phyloP scores from a whole-genome alignment of 1,140 invertebrate species.

The Mya arenaria region DNA sequence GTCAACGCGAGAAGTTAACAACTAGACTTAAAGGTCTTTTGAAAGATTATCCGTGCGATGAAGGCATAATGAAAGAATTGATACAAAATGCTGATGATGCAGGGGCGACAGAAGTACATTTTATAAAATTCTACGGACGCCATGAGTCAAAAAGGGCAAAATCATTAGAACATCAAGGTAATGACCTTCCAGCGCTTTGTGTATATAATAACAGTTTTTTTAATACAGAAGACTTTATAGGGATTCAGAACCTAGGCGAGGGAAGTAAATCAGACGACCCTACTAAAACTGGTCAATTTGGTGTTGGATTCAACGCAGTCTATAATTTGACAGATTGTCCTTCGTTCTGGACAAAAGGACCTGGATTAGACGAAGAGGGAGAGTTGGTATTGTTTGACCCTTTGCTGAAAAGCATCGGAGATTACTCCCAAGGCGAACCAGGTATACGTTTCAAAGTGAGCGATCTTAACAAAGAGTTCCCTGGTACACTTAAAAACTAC shows the following conservation, averaged over 20 bases:
- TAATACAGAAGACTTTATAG: slow-evolving; percentile 70
- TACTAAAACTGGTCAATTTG: slow-evolving; percentile 74
- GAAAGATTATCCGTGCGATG: slow-evolving; percentile 69
- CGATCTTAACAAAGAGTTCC: slow-evolving; percentile 57
- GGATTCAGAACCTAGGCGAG: slow-evolving; percentile 74
- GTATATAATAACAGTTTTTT: slow-evolving; percentile 77
- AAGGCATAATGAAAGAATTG: slow-evolving; percentile 68
- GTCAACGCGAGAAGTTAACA: slow-evolving; percentile 69
- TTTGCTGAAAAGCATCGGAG: slow-evolving; percentile 68
- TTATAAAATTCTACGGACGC: slow-evolving; percentile 71
- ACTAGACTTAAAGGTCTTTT: slow-evolving; percentile 68
- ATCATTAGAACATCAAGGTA: slow-evolving; percentile 65
- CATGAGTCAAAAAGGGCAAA: slow-evolving; percentile 54
- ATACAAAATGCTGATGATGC: slow-evolving; percentile 81
- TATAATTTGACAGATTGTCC: slow-evolving; percentile 79
- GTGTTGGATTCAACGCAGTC: slow-evolving; percentile 78
- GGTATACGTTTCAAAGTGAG: slow-evolving; percentile 65
- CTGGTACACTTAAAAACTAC: slow-evolving; percentile 65
- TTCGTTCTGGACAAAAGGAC: slow-evolving; percentile 71
- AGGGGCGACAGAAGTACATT: slow-evolving; percentile 72
- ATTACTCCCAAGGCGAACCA: slow-evolving; percentile 56
- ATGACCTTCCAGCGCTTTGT: slow-evolving; percentile 70
- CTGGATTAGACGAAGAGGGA: slow-evolving; percentile 56
- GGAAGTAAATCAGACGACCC: slow-evolving; percentile 71
- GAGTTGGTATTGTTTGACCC: slow-evolving; percentile 76